Evolutionary conservation across 2,113 vertebrate species (phyloP).

Genomic region (Prochilodus magdalenae): DNA sequence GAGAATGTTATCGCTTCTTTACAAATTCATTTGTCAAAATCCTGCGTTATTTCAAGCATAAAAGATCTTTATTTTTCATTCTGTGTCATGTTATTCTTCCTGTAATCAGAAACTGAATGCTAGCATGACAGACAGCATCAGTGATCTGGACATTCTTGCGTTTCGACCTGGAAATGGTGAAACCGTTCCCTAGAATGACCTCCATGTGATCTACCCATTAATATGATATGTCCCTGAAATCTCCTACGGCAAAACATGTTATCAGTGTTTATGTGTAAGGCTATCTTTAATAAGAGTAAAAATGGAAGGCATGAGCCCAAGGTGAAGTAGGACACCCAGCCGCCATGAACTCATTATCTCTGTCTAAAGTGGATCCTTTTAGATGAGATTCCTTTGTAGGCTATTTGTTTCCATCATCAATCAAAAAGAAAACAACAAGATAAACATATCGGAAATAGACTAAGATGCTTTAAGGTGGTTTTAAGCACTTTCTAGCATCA

Average conservation of each 20-base stretch:
- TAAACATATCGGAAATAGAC: too few relatives aligned
- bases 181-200: not conserved
- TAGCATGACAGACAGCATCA: not conserved
- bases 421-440: not conserved
- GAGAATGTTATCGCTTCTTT: too few relatives aligned
- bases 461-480: too few relatives aligned
- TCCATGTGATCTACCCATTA: conserved; percentile 14
- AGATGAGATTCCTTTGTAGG: not conserved
- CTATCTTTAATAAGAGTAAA: not conserved
- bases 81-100: conserved; percentile 38
- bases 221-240: not conserved
- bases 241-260: not conserved
- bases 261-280: not conserved
- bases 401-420: not conserved
- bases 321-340: not conserved
- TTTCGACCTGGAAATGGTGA: conserved; percentile 47
- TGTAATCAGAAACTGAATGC: conserved; percentile 13
- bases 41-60: not conserved
- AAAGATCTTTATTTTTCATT: conserved; percentile 13
- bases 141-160: not conserved
- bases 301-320: not conserved
- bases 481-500: not conserved
- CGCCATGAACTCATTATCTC: not conserved
- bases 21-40: too few relatives aligned
- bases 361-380: not conserved